These are phyloP conservation scores for Cnemophilus loriae DNA, from an alignment of 2,113 vertebrate genomes.

Conservation along the genomic window DNA sequence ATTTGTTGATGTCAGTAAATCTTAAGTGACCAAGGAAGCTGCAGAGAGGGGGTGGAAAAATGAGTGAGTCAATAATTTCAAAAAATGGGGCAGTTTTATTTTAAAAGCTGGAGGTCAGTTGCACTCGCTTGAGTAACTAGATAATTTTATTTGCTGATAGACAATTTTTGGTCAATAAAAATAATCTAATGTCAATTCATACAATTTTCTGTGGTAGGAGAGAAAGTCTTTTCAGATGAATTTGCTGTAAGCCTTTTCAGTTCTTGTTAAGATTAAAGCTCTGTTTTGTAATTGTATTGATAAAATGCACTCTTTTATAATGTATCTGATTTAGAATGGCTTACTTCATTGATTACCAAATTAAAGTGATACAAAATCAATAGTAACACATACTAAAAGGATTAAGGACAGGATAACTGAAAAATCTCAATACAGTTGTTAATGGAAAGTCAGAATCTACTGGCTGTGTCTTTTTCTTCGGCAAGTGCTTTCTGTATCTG, in stretches of 20 bases:
- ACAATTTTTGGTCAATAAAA: conserved; percentile 38
- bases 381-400: conserved; percentile 55
- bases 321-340: conserved; percentile 56
- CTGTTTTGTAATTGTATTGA: conserved; percentile 58
- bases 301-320: conserved; percentile 49
- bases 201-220: neutral
- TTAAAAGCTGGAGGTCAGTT: neutral
- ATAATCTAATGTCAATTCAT: conserved; percentile 38
- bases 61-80: neutral
- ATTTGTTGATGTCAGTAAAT: neutral
- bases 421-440: conserved; percentile 39
- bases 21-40: neutral
- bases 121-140: neutral
- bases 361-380: conserved; percentile 64
- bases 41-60: neutral
- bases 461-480: neutral
- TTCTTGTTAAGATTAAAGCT: conserved; percentile 59
- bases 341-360: conserved; percentile 60
- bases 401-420: conserved; percentile 52
- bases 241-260: conserved; percentile 50
- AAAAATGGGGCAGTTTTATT: neutral
- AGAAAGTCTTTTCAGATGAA: conserved; percentile 11
- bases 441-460: conserved; percentile 21
- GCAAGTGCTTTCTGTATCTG: neutral
- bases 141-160: conserved; percentile 29